Conservation (phyloP, 2,888 invertebrate genomes). For the Pimpla rufipes region DNA sequence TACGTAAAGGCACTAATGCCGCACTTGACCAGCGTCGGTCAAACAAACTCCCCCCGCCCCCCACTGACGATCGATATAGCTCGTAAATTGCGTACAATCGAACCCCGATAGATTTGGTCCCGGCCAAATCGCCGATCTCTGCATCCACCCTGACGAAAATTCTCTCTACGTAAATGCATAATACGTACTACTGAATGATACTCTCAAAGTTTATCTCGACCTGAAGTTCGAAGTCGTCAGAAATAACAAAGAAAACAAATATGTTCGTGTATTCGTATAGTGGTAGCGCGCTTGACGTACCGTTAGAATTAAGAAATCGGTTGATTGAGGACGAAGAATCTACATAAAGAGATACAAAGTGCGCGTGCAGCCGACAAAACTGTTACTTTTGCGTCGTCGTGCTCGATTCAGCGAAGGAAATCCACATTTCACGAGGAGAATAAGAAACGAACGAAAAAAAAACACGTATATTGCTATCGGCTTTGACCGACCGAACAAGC, state of each 20-base stretch:
- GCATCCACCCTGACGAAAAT: slow-evolving; percentile 55
- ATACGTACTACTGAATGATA: slow-evolving; percentile 13
- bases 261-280: slow-evolving; percentile 39
- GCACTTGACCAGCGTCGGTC: slow-evolving; percentile 83
- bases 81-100: slow-evolving; percentile 61
- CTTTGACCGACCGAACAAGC: slow-evolving; percentile 19
- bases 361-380: slow-evolving; percentile 47
- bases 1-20: slow-evolving; percentile 85
- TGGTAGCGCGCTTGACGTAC: slow-evolving; percentile 45
- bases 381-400: slow-evolving; percentile 26
- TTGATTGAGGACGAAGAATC: slow-evolving; percentile 32
- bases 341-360: slow-evolving; percentile 29
- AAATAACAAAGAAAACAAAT: slow-evolving; percentile 20
- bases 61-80: slow-evolving; percentile 63
- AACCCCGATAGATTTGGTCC: slow-evolving; percentile 38
- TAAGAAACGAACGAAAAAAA: slow-evolving; percentile 32
- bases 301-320: slow-evolving; percentile 32
- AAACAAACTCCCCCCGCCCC: slow-evolving; percentile 54
- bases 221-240: slow-evolving; percentile 25
- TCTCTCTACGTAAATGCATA: slow-evolving; percentile 40
- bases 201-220: slow-evolving; percentile 24
- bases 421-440: slow-evolving; percentile 44
- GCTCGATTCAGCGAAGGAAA: slow-evolving; percentile 18
- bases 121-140: slow-evolving; percentile 42
- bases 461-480: slow-evolving; percentile 26